A percentile compares a stretch with the other conserved stretches of the same genome.
These are phyloP conservation scores for Vireo altiloquus DNA, from an alignment of 2,113 vertebrate genomes.

Conservation along the genomic window DNA sequence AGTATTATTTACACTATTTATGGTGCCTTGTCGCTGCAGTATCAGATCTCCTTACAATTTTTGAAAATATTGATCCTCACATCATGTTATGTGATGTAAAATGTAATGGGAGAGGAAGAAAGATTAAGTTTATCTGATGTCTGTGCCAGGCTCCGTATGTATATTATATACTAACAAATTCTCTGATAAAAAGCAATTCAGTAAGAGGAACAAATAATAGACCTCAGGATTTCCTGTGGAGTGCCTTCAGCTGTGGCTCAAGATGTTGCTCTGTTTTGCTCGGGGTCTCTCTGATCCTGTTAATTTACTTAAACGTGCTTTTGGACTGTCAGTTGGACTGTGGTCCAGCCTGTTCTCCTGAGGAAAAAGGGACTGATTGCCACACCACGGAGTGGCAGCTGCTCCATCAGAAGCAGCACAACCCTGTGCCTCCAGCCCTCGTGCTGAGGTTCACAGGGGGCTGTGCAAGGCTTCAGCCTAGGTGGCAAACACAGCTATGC, in stretches of 20 bases:
- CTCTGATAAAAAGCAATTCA: neutral
- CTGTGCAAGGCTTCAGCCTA: neutral
- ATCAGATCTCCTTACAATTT: neutral
- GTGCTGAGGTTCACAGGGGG: neutral
- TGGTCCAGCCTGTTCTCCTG: neutral
- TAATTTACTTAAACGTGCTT: neutral
- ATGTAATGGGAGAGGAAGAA: neutral
- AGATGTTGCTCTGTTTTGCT: neutral
- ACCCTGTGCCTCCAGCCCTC: neutral
- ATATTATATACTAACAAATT: neutral
- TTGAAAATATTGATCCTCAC: neutral
- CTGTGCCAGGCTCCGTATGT: neutral
- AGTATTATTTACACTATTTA: neutral
- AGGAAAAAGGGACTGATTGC: neutral
- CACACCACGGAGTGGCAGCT: accelerated
- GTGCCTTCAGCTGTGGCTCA: neutral
- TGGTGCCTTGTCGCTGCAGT: neutral
- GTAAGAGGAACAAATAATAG: neutral
- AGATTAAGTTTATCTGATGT: neutral
- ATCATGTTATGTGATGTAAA: neutral
- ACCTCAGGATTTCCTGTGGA: neutral
- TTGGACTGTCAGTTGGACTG: neutral
- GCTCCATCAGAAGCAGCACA: neutral
- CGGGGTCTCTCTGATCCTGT: neutral
- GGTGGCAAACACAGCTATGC: neutral